Conservation (phyloP, 2,888 invertebrate genomes). For the Acanthosoma haemorrhoidale region DNA sequence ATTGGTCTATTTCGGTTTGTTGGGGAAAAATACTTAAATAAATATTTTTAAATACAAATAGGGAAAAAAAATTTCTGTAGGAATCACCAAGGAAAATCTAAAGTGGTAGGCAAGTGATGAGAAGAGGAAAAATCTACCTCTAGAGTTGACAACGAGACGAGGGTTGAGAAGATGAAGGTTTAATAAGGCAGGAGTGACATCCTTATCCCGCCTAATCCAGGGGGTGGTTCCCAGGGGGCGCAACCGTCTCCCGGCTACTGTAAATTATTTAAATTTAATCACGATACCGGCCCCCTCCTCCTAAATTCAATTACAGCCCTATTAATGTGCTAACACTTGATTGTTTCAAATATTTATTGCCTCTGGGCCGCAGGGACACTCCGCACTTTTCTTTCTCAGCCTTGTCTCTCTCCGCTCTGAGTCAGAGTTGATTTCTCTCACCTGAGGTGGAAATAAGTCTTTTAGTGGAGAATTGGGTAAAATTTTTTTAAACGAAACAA, state of each 20-base stretch:
- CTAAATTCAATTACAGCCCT: conserved; percentile 38
- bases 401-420: neutral
- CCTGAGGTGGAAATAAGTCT: no score
- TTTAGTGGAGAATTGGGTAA: no score
- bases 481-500: no score
- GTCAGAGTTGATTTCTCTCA: no score
- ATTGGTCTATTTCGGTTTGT: no score
- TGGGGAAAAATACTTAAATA: no score
- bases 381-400: neutral
- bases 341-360: conserved; percentile 39
- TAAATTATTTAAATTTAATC: conserved; percentile 40
- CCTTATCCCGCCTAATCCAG: conserved; percentile 25
- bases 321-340: conserved; percentile 39
- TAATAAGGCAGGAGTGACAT: conserved; percentile 32
- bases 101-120: no score
- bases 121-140: no score
- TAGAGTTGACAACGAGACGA: conserved; percentile 6
- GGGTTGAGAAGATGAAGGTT: conserved; percentile 32
- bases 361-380: conserved; percentile 18
- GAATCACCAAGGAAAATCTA: no score
- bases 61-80: no score
- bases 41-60: no score
- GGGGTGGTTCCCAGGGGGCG: conserved; percentile 26
- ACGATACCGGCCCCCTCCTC: conserved; percentile 16
- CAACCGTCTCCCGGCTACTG: conserved; percentile 22